These are phyloP conservation scores for Caenorhabditis japonica DNA, from an alignment of 2,888 invertebrate species.

Conservation along the genomic window DNA sequence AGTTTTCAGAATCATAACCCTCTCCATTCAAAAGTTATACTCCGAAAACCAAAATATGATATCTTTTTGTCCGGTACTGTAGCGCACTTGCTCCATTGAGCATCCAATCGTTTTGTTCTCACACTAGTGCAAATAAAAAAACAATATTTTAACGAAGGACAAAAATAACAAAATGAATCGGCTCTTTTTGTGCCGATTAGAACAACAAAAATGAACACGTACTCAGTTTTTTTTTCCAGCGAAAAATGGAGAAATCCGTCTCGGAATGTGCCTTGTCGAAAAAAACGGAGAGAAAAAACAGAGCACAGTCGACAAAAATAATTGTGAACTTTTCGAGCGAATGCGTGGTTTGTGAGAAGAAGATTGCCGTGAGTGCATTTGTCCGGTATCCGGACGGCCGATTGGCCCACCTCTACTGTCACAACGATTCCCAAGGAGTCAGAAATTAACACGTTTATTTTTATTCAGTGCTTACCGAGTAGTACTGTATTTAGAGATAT, in stretches of 20 bases:
- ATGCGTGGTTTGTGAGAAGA: slow-evolving; percentile 92
- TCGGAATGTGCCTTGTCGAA: slow-evolving; percentile 81
- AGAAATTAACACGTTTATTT: slow-evolving; percentile 9
- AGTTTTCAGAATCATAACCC: no score
- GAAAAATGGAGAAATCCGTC: slow-evolving; percentile 50
- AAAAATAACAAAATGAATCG: no score
- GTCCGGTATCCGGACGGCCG: slow-evolving; percentile 90
- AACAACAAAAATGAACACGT: no score
- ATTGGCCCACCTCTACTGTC: slow-evolving; percentile 92
- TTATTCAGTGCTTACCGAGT: neutral
- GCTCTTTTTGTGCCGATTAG: no score
- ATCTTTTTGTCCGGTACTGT: no score
- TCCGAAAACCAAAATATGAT: no score
- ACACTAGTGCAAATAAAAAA: no score
- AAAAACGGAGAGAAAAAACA: slow-evolving; percentile 83
- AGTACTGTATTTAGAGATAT: neutral
- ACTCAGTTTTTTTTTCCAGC: no score
- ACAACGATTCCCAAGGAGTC: slow-evolving; percentile 51
- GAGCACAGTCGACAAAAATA: slow-evolving; percentile 87
- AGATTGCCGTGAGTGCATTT: slow-evolving; percentile 93
- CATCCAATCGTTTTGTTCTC: no score
- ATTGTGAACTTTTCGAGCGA: slow-evolving; percentile 88
- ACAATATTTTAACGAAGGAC: no score
- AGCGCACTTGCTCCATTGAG: no score
- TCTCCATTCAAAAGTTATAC: no score